These are phyloP conservation scores for Eupithecia inturbata DNA, from an alignment of 2,888 invertebrate genomes.

Conservation along the genomic window DNA sequence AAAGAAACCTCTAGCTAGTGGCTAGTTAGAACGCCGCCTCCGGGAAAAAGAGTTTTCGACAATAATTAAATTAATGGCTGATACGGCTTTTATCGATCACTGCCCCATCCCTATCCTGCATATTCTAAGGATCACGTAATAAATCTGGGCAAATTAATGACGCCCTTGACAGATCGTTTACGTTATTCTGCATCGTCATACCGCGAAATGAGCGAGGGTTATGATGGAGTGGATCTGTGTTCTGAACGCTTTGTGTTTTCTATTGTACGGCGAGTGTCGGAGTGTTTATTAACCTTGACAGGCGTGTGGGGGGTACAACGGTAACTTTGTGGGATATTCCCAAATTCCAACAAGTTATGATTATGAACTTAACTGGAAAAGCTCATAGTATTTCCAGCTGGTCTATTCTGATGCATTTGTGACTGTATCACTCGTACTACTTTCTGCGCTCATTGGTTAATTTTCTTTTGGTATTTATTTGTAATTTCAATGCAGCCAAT, in stretches of 20 bases:
- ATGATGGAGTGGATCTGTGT: constrained; percentile 52
- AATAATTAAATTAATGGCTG: background rate
- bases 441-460: background rate
- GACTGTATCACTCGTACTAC: background rate
- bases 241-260: constrained; percentile 45
- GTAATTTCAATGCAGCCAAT: no score
- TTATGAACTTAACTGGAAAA: background rate
- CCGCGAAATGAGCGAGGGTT: constrained; percentile 64
- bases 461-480: background rate
- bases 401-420: background rate
- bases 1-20: no score
- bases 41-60: no score
- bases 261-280: constrained; percentile 28
- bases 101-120: constrained; percentile 40
- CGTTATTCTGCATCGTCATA: constrained; percentile 74
- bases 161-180: constrained; percentile 79
- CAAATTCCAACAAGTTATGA: background rate
- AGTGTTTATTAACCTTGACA: constrained; percentile 26
- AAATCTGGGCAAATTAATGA: constrained; percentile 80
- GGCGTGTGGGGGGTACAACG: constrained; percentile 5
- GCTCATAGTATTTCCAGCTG: background rate
- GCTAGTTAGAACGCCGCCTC: no score
- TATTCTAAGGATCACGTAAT: constrained; percentile 69
- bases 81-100: constrained; percentile 14
- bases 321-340: background rate